phyloP scores from a whole-genome alignment of 2,113 vertebrate species.

The Willisornis vidua region DNA sequence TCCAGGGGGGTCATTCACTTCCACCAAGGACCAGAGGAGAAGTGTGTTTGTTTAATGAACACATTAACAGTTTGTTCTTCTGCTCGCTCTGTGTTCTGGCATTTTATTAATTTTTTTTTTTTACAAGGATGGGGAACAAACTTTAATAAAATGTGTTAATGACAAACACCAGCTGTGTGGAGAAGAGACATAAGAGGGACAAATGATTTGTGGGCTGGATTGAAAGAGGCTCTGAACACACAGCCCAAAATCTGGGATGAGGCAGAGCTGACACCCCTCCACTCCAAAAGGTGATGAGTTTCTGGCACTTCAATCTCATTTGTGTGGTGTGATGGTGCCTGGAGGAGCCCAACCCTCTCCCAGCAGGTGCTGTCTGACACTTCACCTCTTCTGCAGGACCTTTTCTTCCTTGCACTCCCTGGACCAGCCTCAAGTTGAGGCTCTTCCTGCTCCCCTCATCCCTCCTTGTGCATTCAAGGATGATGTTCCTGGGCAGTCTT shows the following conservation, averaged over 20 bases:
- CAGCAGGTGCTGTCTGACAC: background rate
- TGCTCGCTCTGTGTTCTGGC: conserved; percentile 31
- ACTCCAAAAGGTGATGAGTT: background rate
- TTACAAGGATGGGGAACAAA: conserved; percentile 8
- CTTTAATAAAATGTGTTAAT: conserved; percentile 28
- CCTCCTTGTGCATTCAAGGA: background rate
- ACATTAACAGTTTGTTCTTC: conserved; percentile 38
- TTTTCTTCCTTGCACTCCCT: background rate
- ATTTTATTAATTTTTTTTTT: conserved; percentile 24
- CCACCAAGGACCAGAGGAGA: background rate
- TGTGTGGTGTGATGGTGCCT: background rate
- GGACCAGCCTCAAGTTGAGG: background rate
- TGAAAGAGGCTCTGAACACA: background rate
- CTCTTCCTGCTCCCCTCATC: background rate
- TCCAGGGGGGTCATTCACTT: conserved; percentile 49
- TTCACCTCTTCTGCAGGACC: background rate
- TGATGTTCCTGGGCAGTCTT: background rate
- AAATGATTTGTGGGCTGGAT: background rate
- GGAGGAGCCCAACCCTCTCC: background rate
- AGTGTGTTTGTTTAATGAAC: conserved; percentile 51
- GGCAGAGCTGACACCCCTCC: background rate
- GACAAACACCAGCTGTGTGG: conserved; percentile 18
- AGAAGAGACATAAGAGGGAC: background rate
- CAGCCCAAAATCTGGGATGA: background rate
- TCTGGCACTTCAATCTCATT: background rate